Evolutionary conservation across 2,113 vertebrate species (phyloP).

Genomic region (Odontophorus gujanensis): DNA sequence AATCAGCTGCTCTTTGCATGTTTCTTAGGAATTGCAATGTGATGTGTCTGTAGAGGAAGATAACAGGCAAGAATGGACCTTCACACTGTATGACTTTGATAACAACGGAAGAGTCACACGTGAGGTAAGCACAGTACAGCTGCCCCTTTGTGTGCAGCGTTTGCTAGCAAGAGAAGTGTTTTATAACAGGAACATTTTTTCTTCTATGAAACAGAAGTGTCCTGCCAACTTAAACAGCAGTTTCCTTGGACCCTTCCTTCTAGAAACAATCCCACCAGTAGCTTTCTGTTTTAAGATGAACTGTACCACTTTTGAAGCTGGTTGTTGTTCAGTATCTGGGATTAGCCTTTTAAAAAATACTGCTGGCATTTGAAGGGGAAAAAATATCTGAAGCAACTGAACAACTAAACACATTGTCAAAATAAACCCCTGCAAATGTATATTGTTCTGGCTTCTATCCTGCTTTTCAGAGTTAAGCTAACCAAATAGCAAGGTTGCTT

Average conservation of each 20-base stretch:
- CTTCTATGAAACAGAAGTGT: conserved; percentile 21
- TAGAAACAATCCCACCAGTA: conserved; percentile 11
- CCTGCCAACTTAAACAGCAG: conserved; percentile 51
- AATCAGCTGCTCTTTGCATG: conserved; percentile 62
- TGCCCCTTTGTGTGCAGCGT: background rate
- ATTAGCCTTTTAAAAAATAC: conserved; percentile 51
- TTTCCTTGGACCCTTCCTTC: conserved; percentile 40
- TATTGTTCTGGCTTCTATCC: conserved; percentile 52
- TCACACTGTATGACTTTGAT: conserved; percentile 98
- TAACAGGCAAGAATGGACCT: conserved; percentile 98
- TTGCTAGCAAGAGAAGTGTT: conserved; percentile 33
- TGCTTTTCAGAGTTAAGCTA: conserved; percentile 58
- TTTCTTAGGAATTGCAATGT: conserved; percentile 94
- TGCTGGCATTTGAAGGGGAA: conserved; percentile 29
- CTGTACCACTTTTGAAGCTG: background rate
- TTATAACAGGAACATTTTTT: conserved; percentile 47
- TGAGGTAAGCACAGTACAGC: conserved; percentile 83
- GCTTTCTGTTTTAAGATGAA: conserved; percentile 35
- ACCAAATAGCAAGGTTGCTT: conserved; percentile 46
- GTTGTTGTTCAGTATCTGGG: conserved; percentile 48
- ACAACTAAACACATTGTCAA: conserved; percentile 52
- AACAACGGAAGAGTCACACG: conserved; percentile 99
- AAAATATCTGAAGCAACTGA: conserved; percentile 41
- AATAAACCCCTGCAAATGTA: conserved; percentile 52
- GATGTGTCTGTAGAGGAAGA: conserved; percentile 98